A percentile compares a stretch with the other conserved stretches of the same genome.
These are phyloP conservation scores for Cheilosia pagana DNA, from an alignment of 2,888 invertebrate species.

Conservation along the genomic window DNA sequence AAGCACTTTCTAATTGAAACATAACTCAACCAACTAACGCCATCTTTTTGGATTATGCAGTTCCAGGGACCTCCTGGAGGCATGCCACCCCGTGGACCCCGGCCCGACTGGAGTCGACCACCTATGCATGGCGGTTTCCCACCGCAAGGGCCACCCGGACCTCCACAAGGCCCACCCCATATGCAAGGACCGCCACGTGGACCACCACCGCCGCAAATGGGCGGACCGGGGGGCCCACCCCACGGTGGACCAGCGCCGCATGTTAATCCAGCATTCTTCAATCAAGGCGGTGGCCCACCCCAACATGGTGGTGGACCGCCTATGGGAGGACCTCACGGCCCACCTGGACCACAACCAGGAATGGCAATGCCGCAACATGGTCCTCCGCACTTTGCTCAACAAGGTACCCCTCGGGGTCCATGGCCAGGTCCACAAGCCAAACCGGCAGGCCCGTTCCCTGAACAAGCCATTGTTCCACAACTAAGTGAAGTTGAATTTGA, in stretches of 20 bases:
- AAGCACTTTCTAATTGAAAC: too few species aligned
- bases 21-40: neutral
- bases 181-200: slow-evolving; percentile 88
- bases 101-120: slow-evolving; percentile 90
- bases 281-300: slow-evolving; percentile 85
- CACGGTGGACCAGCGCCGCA: slow-evolving; percentile 94
- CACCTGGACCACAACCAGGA: slow-evolving; percentile 84
- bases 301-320: slow-evolving; percentile 85
- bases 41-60: slow-evolving; percentile 75
- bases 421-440: slow-evolving; percentile 85
- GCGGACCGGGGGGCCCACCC: slow-evolving; percentile 84
- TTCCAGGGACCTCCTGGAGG: slow-evolving; percentile 84
- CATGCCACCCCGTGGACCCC: slow-evolving; percentile 85
- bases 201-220: slow-evolving; percentile 85
- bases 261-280: slow-evolving; percentile 98
- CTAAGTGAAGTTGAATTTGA: slow-evolving; percentile 98
- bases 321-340: slow-evolving; percentile 85
- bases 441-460: slow-evolving; percentile 82
- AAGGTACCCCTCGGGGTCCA: slow-evolving; percentile 89
- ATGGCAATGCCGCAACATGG: slow-evolving; percentile 85
- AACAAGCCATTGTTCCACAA: slow-evolving; percentile 85
- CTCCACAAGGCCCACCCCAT: slow-evolving; percentile 88
- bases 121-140: slow-evolving; percentile 89
- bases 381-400: slow-evolving; percentile 88
- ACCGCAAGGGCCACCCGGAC: slow-evolving; percentile 85